Evolutionary conservation across 2,797 vertebrate species (phyloP), one percentile per base, ranked within the genome.

Genomic region (Coregonus sp.): DNA sequence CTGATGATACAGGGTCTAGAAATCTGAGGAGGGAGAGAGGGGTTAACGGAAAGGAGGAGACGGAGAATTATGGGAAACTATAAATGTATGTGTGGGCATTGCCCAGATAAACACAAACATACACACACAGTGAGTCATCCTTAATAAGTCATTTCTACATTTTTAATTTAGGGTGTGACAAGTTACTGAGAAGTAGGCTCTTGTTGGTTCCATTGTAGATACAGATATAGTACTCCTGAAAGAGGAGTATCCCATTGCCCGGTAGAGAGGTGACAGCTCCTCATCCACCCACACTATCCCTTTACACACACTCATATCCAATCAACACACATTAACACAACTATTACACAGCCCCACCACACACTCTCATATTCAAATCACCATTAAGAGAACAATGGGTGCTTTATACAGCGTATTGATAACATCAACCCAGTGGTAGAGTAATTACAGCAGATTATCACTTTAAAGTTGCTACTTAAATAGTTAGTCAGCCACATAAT

Each of bases 81-180:
- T 29, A 50, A 6, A 68, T 18, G 29, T 15, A 71, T 67, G 69
- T 51, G 31, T 66, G 52, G 69, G 4, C 73, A 75, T 70, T 73
- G 18, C 33, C 7, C 35, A 69, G 18, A 52, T 40, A 52, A 12
- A 52, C 47, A 52, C 47, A 71, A 15, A 52, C 70, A 72, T 11
- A 52, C 70, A 54, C 20, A 54, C 70, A 54, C 75, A 54, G 75
- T 87, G 88, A 90, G 79, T 92, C 89, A 90, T 88, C 76, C n/a
- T 70, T 78, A 86, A 85, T 86, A 87, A 78, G 76, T 76, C 25
- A 47, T 73, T 68, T 40, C 61, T 68, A 63, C 59, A 50, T 25
- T 72, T 66, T 84, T 84, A 86, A 88, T 83, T 88, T 82, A 15
- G 68, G 79, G 74, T 84, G 74, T 86, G 84, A 83, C 25, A 0